Evolutionary conservation across 2,888 invertebrate genomes (phyloP), one percentile per base, ranked within the genome.

Genomic region (Cheilosia pagana): DNA sequence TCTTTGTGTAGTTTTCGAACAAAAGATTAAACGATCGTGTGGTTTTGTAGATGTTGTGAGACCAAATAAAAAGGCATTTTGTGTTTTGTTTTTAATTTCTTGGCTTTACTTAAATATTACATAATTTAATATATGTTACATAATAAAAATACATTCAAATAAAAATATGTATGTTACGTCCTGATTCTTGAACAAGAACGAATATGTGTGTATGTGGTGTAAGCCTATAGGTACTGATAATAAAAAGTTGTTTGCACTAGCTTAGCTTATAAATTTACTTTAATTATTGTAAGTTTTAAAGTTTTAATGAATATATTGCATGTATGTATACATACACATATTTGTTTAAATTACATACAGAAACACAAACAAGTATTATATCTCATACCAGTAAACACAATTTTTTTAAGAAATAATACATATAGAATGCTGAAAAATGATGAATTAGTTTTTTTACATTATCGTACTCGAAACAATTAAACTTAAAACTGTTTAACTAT

Each of bases 181-280:
- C 57, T 48, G 14, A 19, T 53, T 1, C 23, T 25, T 39, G 57
- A 3, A 28, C 23, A 53, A 48, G 65, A 41, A 35, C 21, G 19
- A 25, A 48, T 63, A 70, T 63, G 55, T 63, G 28, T 71, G 60
- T 79, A 41, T 65, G 50, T 43, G 50, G 48, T 65, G 65, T 74
- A 59, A 57, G 45, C 23, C 57, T 74, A 35, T 35, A 53, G 21
- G 25, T 65, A 21, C 10, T 67, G 16, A 59, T 68, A 50, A 70
- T 81, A 78, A 85, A 87, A 81, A 81, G 77, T 85, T 85, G 87
- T 81, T 87, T 87, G 86, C 86, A 87, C 87, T 86, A 59, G 52
- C 65, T 50, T 63, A 53, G 25, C 10, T 41, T 70, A 53, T 45
- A 48, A 53, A 50, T 77, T 35, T 57, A 25, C 16, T 71, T 63